Percentiles rank a stretch among this genome's conserved stretches.
phyloP scores from a whole-genome alignment of 1,140 invertebrate species.

The Cydia amplana region DNA sequence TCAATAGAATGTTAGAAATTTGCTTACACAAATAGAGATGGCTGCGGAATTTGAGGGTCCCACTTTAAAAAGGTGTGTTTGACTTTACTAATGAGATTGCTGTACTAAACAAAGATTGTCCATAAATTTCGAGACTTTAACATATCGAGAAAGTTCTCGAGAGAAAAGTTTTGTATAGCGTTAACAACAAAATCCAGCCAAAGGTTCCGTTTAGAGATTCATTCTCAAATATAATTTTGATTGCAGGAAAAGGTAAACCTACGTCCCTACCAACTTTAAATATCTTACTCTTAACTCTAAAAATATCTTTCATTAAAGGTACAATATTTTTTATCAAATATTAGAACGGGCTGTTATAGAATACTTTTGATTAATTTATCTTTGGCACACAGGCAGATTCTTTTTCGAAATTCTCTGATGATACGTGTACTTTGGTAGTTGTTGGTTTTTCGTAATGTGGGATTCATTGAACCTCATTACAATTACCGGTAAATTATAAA shows the following conservation, averaged over 20 bases:
- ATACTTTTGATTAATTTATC: too few relatives aligned
- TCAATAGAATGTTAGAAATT: conserved; percentile 73
- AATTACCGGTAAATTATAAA: too few relatives aligned
- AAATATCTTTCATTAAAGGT: too few relatives aligned
- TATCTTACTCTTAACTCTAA: too few relatives aligned
- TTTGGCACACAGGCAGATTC: too few relatives aligned
- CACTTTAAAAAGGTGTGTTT: conserved; percentile 75
- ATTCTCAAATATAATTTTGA: neutral
- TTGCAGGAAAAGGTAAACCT: too few relatives aligned
- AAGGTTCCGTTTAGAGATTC: neutral
- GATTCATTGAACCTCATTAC: too few relatives aligned
- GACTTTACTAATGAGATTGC: conserved; percentile 74
- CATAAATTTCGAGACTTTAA: conserved; percentile 52
- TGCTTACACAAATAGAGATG: conserved; percentile 65
- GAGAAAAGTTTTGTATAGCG: conserved; percentile 16
- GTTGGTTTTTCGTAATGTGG: too few relatives aligned
- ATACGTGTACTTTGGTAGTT: too few relatives aligned
- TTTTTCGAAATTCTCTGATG: too few relatives aligned
- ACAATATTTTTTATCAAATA: too few relatives aligned
- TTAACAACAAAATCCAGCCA: neutral
- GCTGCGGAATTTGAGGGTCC: conserved; percentile 45
- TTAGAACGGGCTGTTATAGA: too few relatives aligned
- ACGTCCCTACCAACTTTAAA: neutral
- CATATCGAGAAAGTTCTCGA: conserved; percentile 44
- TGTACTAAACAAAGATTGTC: conserved; percentile 47